Conservation (phyloP, 2,888 invertebrate genomes). For the Sminthurinus aureus region DNA sequence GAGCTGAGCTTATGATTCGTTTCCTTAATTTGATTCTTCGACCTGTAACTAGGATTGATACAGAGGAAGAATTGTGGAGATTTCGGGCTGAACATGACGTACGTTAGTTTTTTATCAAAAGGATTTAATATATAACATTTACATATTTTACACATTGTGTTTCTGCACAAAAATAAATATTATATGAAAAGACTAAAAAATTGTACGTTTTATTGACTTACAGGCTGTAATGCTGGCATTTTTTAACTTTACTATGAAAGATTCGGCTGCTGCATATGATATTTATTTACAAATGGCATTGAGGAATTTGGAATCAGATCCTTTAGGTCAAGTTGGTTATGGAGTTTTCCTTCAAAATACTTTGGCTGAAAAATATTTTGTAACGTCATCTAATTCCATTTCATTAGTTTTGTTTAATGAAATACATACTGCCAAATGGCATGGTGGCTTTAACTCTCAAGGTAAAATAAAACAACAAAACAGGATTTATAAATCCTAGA, state of each 20-base stretch:
- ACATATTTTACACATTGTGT: no score
- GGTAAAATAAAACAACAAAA: no score
- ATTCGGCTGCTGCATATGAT: conserved; percentile 52
- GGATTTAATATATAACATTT: background rate
- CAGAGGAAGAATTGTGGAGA: conserved; percentile 58
- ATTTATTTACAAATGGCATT: conserved; percentile 59
- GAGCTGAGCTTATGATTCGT: conserved; percentile 55
- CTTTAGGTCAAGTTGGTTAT: conserved; percentile 59
- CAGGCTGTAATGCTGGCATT: conserved; percentile 57
- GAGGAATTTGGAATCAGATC: conserved; percentile 56
- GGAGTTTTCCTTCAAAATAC: conserved; percentile 52
- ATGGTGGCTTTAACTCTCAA: conserved; percentile 44
- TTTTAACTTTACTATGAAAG: conserved; percentile 54
- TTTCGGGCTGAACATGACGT: conserved; percentile 59
- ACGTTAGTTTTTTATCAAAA: conserved; percentile 20
- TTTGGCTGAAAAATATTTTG: conserved; percentile 56
- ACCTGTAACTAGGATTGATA: conserved; percentile 56
- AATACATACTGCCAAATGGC: conserved; percentile 60
- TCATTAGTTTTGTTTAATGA: conserved; percentile 59
- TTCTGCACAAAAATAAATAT: no score
- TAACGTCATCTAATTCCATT: conserved; percentile 56
- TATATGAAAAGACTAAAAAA: no score
- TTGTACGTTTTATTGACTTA: conserved; percentile 15
- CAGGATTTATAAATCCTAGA: no score
- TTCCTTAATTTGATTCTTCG: conserved; percentile 54